These are phyloP conservation scores for Noctua janthe DNA, from an alignment of 2,888 invertebrate species.

Conservation along the genomic window DNA sequence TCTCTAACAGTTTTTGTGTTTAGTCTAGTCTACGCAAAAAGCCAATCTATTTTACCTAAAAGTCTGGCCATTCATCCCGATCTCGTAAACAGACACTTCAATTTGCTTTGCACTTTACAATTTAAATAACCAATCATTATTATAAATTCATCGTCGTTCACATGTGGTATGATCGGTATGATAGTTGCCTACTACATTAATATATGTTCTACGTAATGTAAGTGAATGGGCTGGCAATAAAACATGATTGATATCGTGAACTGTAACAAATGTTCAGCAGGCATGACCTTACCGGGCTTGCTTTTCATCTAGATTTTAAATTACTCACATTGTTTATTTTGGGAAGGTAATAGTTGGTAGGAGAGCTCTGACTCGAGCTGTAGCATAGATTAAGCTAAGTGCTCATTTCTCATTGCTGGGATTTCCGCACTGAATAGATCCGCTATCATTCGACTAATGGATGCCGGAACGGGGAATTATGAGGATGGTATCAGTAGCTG, in stretches of 20 bases:
- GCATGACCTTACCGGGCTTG: conserved; percentile 42
- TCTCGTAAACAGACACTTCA: conserved; percentile 47
- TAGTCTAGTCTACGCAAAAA: conserved; percentile 28
- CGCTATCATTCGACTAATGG: conserved; percentile 49
- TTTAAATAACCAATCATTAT: conserved; percentile 42
- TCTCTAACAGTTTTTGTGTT: conserved; percentile 28
- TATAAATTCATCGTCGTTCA: conserved; percentile 27
- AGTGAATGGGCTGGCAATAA: conserved; percentile 36
- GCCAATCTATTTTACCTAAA: conserved; percentile 34
- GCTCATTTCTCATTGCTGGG: conserved; percentile 40
- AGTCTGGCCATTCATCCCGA: conserved; percentile 33
- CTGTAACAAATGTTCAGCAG: conserved; percentile 45
- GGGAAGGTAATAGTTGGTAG: conserved; percentile 26
- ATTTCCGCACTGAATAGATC: conserved; percentile 42
- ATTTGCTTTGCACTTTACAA: conserved; percentile 44
- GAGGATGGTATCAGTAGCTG: conserved; percentile 23
- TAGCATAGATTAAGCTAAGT: conserved; percentile 39
- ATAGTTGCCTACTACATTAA: conserved; percentile 30
- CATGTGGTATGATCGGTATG: conserved; percentile 20
- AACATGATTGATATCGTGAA: conserved; percentile 54
- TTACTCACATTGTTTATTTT: conserved; percentile 51
- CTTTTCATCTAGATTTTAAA: conserved; percentile 48
- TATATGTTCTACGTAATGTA: conserved; percentile 28
- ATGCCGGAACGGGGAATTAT: conserved; percentile 21
- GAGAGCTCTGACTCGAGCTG: conserved; percentile 18